Base-by-base conservation (phyloP, 2,797 vertebrate species). In the Melopsittacus undulatus region DNA sequence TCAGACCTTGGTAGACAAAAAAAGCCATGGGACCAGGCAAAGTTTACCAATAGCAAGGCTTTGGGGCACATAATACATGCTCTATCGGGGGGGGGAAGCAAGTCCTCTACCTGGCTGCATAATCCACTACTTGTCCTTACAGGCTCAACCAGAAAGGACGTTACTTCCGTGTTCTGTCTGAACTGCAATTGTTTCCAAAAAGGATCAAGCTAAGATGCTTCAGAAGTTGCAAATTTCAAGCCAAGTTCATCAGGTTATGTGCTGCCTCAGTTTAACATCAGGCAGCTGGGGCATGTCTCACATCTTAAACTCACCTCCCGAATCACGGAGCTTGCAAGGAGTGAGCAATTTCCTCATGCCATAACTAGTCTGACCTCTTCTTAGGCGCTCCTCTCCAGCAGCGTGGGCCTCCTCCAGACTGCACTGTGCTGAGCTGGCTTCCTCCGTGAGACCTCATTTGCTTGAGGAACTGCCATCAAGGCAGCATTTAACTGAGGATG, bases 381-480 rank as follows among this genome's bases (percentile, higher is more conserved):
- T 68, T 9, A 30, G 1, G 0, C 1, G 8, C 78, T 83, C 49
- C 48, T 87, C 19, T 72, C 34, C 51, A 46, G 77, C 7, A 42
- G 74, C 5, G 0, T 3, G n/a, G 57, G 79, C 79, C 85, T 85
- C 67, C 72, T 69, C 43, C 0, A 2, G 59, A 42, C 88, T 2
- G 49, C 0, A 2, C 82, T 7, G n/a, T 82, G 92, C 94, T 95
- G 95, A 97, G 89, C 83, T 81, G 70, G 86, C 92, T 92, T 51
- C 92, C 77, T 48, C 12, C 0, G 34, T 0, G 0, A 93, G 46
- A 38, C 74, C 75, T 92, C 80, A 56, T 88, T 84, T 72, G 81
- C 61, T 76, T 87, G 36, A 85, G 82, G 88, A 96, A 82, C 90
- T 97, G 88, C 86, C 22, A 0, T 70, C 78, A 73, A 93, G 95